phyloP scores from a whole-genome alignment of 1,140 invertebrate species.

The Drosophila ercepeae region DNA sequence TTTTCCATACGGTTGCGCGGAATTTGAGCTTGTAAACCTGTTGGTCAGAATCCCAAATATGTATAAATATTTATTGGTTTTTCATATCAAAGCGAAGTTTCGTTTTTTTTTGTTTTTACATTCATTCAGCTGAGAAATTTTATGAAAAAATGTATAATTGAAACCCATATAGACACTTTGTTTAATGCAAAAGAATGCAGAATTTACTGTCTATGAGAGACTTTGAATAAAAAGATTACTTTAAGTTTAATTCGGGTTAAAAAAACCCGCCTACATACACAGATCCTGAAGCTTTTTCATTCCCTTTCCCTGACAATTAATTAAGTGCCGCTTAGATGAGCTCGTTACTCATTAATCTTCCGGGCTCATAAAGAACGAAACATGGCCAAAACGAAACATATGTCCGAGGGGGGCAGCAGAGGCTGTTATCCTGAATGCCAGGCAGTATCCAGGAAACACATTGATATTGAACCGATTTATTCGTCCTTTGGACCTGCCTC shows the following conservation, averaged over 20 bases:
- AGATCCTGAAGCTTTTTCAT: not conserved
- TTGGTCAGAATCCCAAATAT: not conserved
- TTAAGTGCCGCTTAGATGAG: conserved; percentile 68
- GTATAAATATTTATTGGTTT: too few relatives aligned
- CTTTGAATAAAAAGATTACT: not conserved
- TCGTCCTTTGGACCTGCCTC: not conserved
- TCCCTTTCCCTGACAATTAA: conserved; percentile 51
- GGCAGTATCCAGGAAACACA: conserved; percentile 27
- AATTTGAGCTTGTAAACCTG: not conserved
- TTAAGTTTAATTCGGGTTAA: not conserved
- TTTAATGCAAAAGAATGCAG: not conserved
- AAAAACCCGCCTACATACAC: not conserved
- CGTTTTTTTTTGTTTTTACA: not conserved
- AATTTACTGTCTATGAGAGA: not conserved
- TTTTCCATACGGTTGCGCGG: not conserved
- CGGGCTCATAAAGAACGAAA: conserved; percentile 51
- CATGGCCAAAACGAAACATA: conserved; percentile 48
- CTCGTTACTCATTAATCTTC: conserved; percentile 74
- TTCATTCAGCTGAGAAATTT: not conserved
- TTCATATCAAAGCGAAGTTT: not conserved
- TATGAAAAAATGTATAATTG: not conserved
- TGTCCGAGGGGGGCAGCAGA: conserved; percentile 31
- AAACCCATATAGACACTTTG: not conserved
- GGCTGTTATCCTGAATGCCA: too few relatives aligned
- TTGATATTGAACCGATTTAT: conserved; percentile 31